Percentiles rank a stretch among this genome's conserved stretches.
phyloP scores from a whole-genome alignment of 2,797 vertebrate genomes.

The Odontamblyopus lacepedii region DNA sequence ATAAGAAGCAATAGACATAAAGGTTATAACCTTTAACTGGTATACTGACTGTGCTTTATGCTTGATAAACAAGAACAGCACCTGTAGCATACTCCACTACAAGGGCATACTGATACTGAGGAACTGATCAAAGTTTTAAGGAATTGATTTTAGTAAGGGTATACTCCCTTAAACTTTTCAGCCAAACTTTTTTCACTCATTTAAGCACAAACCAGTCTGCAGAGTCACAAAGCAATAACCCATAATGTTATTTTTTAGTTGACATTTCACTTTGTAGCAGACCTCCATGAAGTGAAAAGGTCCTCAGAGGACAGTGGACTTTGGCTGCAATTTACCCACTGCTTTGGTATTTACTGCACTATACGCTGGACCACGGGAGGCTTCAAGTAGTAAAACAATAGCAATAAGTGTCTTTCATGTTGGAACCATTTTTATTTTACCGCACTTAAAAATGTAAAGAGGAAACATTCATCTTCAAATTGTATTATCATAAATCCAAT shows the following conservation, averaged over 20 bases:
- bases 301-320: constrained; percentile 3
- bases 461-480: background rate
- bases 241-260: constrained; percentile 20
- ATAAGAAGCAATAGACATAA: constrained; percentile 10
- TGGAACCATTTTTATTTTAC: background rate
- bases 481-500: background rate
- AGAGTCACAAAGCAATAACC: constrained; percentile 9
- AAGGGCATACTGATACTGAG: background rate
- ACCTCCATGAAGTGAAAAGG: constrained; percentile 18
- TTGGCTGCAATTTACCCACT: constrained; percentile 1
- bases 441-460: background rate
- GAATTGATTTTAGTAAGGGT: constrained; percentile 33
- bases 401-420: background rate
- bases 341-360: background rate
- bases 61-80: constrained; percentile 30
- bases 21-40: constrained; percentile 24
- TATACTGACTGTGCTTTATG: constrained; percentile 46
- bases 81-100: constrained; percentile 14
- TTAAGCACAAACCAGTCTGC: constrained; percentile 20
- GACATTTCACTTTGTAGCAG: constrained; percentile 35
- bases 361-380: background rate
- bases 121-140: constrained; percentile 24
- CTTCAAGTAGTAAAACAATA: background rate
- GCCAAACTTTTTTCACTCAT: constrained; percentile 26
- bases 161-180: constrained; percentile 35